These are phyloP conservation scores for Ceratotherium simum DNA, from an alignment of 2,113 vertebrate genomes.

Conservation along the genomic window DNA sequence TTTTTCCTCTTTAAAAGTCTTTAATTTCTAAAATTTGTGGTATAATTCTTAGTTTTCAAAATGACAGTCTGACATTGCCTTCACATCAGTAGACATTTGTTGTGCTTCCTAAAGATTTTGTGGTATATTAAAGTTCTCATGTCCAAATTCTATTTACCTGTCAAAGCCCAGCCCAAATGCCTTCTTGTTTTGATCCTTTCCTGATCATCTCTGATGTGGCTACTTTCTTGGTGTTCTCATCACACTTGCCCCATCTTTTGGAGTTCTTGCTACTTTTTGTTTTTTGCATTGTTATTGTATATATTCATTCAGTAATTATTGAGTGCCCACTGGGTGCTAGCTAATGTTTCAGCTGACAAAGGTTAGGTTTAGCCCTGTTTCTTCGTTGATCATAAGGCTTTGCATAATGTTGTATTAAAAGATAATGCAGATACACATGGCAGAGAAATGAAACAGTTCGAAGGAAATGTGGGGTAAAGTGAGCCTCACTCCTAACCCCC, in stretches of 20 bases:
- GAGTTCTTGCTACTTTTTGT: neutral
- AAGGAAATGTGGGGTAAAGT: neutral
- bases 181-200: neutral
- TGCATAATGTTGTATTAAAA: neutral
- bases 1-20: neutral
- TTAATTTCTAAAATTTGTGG: constrained; percentile 11
- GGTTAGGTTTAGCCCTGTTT: neutral
- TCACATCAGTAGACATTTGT: neutral
- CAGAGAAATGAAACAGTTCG: neutral
- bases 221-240: neutral
- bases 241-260: neutral
- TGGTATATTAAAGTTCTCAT: neutral
- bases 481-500: neutral
- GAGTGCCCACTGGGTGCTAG: neutral
- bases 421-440: neutral
- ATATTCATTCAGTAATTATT: neutral
- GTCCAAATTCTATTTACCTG: neutral
- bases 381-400: neutral
- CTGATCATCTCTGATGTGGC: neutral
- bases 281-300: neutral
- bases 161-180: neutral
- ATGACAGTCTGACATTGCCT: neutral
- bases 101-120: neutral
- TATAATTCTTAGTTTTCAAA: constrained; percentile 34
- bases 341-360: neutral